These are phyloP conservation scores for Ctena decussata DNA, from an alignment of 2,888 invertebrate genomes.

Conservation along the genomic window DNA sequence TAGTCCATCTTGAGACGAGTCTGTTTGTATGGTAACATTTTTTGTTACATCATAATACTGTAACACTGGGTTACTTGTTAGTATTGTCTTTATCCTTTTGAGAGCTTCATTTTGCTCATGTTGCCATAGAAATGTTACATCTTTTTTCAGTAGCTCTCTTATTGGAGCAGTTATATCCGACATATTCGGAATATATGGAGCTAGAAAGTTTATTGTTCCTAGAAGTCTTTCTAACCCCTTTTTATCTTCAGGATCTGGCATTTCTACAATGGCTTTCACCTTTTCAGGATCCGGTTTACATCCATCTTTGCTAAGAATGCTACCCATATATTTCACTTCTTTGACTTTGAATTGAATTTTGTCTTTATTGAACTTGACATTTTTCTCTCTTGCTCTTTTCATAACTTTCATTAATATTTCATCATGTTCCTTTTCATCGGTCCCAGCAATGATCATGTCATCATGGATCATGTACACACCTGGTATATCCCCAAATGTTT, in stretches of 20 bases:
- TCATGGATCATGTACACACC: constrained; percentile 21
- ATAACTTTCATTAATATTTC: constrained; percentile 50
- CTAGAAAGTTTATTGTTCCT: constrained; percentile 59
- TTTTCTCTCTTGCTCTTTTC: constrained; percentile 33
- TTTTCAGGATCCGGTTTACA: constrained; percentile 49
- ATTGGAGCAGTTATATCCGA: constrained; percentile 56
- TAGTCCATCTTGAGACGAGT: constrained; percentile 57
- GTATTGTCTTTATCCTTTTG: constrained; percentile 37
- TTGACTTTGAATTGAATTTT: constrained; percentile 38
- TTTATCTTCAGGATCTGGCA: constrained; percentile 54
- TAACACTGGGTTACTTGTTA: constrained; percentile 53
- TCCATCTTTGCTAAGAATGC: constrained; percentile 52
- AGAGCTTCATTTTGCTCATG: constrained; percentile 25
- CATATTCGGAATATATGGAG: constrained; percentile 59
- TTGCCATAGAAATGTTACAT: constrained; percentile 24
- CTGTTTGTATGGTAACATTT: constrained; percentile 33
- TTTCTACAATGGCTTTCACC: constrained; percentile 54
- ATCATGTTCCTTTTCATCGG: constrained; percentile 56
- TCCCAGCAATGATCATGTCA: constrained; percentile 21
- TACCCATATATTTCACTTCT: constrained; percentile 58
- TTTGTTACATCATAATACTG: constrained; percentile 43
- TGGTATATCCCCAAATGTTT: constrained; percentile 11
- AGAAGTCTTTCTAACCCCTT: constrained; percentile 34
- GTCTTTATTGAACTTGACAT: constrained; percentile 59
- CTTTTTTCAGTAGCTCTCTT: constrained; percentile 42